A percentile compares a stretch with the other conserved stretches of the same genome.
Conservation (phyloP, 2,888 invertebrate genomes). For the Anthophora plumipes region DNA sequence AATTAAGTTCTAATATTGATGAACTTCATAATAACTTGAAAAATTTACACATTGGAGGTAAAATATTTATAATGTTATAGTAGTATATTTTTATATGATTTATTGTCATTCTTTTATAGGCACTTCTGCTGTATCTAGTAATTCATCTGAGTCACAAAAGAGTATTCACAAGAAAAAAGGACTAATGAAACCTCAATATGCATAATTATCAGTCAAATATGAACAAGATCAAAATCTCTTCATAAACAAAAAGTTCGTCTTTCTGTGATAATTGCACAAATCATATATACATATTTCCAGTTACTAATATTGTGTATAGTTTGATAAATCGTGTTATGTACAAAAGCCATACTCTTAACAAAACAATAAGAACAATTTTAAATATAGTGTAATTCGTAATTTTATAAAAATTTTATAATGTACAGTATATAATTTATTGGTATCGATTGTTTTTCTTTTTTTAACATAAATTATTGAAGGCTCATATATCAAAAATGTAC, state of each 20-base stretch:
- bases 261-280: conserved; percentile 14
- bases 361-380: neutral
- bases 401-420: conserved; percentile 8
- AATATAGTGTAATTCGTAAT: neutral
- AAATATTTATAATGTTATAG: conserved; percentile 22
- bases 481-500: neutral
- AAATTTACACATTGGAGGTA: conserved; percentile 76
- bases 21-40: conserved; percentile 71
- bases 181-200: conserved; percentile 11
- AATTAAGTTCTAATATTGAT: conserved; percentile 42
- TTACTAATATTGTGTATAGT: neutral
- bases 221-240: neutral
- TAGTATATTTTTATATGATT: neutral
- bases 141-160: neutral
- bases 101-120: conserved; percentile 22
- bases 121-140: neutral
- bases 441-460: neutral
- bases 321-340: neutral
- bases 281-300: conserved; percentile 16
- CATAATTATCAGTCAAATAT: conserved; percentile 16
- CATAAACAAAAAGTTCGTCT: neutral
- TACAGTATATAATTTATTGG: conserved; percentile 3
- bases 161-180: conserved; percentile 13
- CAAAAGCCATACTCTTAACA: neutral
- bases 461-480: neutral